Evolutionary conservation across 2,888 invertebrate genomes (phyloP).

Genomic region (Drosophila monieri): DNA sequence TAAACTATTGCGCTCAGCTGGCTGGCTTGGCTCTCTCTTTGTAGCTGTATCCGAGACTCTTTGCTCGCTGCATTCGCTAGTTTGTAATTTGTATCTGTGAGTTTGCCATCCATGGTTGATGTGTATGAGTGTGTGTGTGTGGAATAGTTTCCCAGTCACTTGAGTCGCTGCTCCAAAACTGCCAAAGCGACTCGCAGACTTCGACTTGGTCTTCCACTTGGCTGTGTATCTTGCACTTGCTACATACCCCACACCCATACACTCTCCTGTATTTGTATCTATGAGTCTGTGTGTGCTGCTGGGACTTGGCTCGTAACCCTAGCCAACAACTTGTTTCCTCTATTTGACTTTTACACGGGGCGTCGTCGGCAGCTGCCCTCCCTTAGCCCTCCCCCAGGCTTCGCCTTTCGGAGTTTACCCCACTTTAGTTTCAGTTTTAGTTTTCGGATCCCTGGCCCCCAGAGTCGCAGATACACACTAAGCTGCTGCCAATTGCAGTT

Average conservation of each 20-base stretch:
- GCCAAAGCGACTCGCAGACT: constrained; percentile 56
- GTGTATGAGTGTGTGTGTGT: constrained; percentile 33
- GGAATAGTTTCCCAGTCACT: constrained; percentile 72
- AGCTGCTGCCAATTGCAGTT: constrained; percentile 38
- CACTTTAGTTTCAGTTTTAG: constrained; percentile 52
- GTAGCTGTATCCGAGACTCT: constrained; percentile 25
- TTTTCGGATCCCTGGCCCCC: constrained; percentile 47
- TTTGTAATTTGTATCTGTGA: constrained; percentile 34
- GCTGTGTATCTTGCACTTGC: constrained; percentile 45
- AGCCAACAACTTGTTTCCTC: constrained; percentile 76
- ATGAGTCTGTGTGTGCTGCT: background rate
- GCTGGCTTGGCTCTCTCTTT: constrained; percentile 18
- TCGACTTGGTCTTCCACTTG: constrained; percentile 36
- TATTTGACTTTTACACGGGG: constrained; percentile 66
- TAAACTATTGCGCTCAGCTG: constrained; percentile 45
- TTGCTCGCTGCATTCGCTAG: constrained; percentile 45
- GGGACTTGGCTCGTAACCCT: constrained; percentile 54
- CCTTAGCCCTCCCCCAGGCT: constrained; percentile 10
- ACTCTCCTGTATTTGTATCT: constrained; percentile 18
- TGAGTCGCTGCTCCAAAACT: constrained; percentile 57
- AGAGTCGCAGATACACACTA: constrained; percentile 53
- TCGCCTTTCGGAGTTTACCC: constrained; percentile 35
- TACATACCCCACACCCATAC: constrained; percentile 29
- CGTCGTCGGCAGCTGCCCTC: constrained; percentile 22
- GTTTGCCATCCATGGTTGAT: background rate